phyloP scores from a whole-genome alignment of 1,140 invertebrate species.

The Drosophila persimilis region DNA sequence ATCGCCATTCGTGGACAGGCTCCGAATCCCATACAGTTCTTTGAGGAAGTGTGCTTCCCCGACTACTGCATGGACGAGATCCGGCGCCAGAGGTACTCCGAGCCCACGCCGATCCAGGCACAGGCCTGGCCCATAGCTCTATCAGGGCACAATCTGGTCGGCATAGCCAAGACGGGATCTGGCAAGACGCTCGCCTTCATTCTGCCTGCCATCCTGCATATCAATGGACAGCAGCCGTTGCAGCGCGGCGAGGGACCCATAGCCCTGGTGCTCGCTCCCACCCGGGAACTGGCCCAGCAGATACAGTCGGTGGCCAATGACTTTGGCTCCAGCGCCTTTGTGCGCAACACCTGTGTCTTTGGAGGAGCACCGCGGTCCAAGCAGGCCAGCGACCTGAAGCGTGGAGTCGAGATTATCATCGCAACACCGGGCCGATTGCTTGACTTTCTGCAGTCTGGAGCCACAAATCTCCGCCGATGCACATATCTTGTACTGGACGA shows the following conservation, averaged over 20 bases:
- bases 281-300: constrained; percentile 97
- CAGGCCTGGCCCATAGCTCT: constrained; percentile 96
- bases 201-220: constrained; percentile 94
- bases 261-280: constrained; percentile 95
- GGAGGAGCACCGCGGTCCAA: constrained; percentile 96
- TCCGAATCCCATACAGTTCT: constrained; percentile 90
- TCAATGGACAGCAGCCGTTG: constrained; percentile 94
- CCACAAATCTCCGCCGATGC: constrained; percentile 93
- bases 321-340: constrained; percentile 93
- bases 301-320: constrained; percentile 97
- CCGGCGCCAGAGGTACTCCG: constrained; percentile 86
- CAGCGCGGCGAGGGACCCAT: constrained; percentile 91
- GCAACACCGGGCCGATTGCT: constrained; percentile 97
- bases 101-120: constrained; percentile 93
- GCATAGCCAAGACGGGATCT: constrained; percentile 96
- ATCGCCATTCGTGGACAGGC: constrained; percentile 91
- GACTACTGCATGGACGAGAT: constrained; percentile 88
- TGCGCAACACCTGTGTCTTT: constrained; percentile 96
- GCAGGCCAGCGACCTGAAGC: constrained; percentile 92
- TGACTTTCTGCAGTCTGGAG: constrained; percentile 96
- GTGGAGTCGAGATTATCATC: constrained; percentile 94
- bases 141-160: constrained; percentile 93
- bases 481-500: constrained; percentile 86
- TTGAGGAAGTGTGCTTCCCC: constrained; percentile 92
- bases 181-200: constrained; percentile 93